Evolutionary conservation across 2,888 invertebrate species (phyloP), one percentile per base, ranked within the genome.

Genomic region (Pseudococcus longispinus): DNA sequence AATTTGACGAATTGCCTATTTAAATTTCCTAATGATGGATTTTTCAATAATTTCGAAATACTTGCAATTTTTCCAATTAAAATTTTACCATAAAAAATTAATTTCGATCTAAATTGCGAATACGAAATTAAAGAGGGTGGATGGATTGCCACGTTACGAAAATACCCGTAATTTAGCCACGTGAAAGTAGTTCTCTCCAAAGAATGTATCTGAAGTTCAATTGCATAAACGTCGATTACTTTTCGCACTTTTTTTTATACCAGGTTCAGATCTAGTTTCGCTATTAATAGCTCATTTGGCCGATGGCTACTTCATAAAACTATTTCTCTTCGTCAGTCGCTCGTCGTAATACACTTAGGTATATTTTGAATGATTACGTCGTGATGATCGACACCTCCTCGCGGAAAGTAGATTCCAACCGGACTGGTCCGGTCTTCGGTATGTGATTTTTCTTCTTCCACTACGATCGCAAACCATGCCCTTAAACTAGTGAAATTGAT

Each of bases 321-420:
- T 80, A 42, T 42, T 80, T 80, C 18, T n/a, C 29, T 60, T 8
- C 29, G 26, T 1, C 70, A 70, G 70, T 13, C 77, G 42, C 20
- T 13, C 77, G 42, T 42, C 42, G 29, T 80, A 80, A 80, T 42
- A 42, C 23, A 77, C 26, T 23, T 60, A 23, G 6, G 74, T 32
- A 32, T 18, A 74, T 37, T 80, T 37, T 37, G 20, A 42, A 80
- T 29, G 42, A 80, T 80, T 42, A 80, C 37, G 23, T 42, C 77
- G 77, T 80, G n/a, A 80, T 80, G 42, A 80, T 42, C 42, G 42
- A 42, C 77, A 42, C 42, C 77, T 42, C 77, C 77, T 80, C 20
- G 60, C 20, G 32, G 32, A 15, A 13, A 13, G 77, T 20, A 80
- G 20, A 80, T 42, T 37, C 42, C 77, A 80, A 80, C 42, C 18